A percentile compares a stretch with the other conserved stretches of the same genome.
These are phyloP conservation scores for Calameuta idolon DNA, from an alignment of 2,888 invertebrate genomes.

Conservation along the genomic window DNA sequence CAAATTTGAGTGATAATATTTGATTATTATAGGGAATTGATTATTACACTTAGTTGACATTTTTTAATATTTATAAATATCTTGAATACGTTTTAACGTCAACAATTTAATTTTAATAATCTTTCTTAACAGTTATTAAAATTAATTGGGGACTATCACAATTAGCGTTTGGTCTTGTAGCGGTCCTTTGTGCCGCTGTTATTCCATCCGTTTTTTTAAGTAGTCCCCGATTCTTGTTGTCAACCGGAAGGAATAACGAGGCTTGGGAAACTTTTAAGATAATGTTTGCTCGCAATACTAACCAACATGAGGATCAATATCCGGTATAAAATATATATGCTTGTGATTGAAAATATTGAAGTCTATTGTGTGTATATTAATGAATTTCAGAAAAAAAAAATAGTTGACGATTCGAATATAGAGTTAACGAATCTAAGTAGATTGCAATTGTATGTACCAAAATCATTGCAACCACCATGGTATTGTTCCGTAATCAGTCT, in stretches of 20 bases:
- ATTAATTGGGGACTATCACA: constrained; percentile 10
- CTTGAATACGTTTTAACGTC: too few relatives aligned
- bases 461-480: constrained; percentile 13
- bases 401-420: too few relatives aligned
- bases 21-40: too few relatives aligned
- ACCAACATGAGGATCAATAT: constrained; percentile 63
- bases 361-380: too few relatives aligned
- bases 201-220: constrained; percentile 71
- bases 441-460: constrained; percentile 6
- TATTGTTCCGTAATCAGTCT: constrained; percentile 7
- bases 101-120: too few relatives aligned
- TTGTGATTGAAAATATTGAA: too few relatives aligned
- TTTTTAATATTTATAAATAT: too few relatives aligned
- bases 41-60: too few relatives aligned
- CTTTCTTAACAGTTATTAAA: too few relatives aligned
- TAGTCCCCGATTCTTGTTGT: constrained; percentile 71
- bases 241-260: constrained; percentile 68
- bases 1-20: too few relatives aligned
- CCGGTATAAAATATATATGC: constrained; percentile 46
- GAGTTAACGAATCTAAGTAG: too few relatives aligned
- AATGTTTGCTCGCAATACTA: constrained; percentile 71
- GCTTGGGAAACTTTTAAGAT: constrained; percentile 70
- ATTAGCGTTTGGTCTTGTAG: not conserved
- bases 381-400: too few relatives aligned
- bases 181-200: constrained; percentile 67